Base-by-base conservation (phyloP, 2,888 invertebrate species). In the Phengaris alcon region DNA sequence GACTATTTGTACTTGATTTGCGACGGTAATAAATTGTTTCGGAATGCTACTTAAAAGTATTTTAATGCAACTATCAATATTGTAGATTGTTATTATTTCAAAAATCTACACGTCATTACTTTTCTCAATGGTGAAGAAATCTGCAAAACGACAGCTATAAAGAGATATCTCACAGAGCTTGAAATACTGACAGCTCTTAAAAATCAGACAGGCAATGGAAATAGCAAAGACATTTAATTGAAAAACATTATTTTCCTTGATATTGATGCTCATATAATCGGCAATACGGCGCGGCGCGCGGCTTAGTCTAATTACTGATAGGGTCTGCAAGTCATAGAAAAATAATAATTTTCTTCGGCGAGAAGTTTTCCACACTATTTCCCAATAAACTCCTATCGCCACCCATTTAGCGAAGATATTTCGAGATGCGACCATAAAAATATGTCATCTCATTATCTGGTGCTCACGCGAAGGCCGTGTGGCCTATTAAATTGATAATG, bases 401-500 rank as follows among this genome's bases (percentile, higher is more conserved):
- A 44, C 64, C 64, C 64, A 44, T 64, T 64, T 6, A 35, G 64
- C 9, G 64, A 51, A 51, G 51, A 44, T 72, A 35, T 72, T 54
- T 72, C 54, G 52, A 51, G 69, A 72, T 22, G 48, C 69, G 48
- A n/a, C 48, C 54, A 22, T 54, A 70, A 70, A 72, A 72, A 72
- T 54, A 52, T 72, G 72, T 72, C 52, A 52, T 72, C 22, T 35
- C 52, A 72, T 72, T 72, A 72, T 72, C 72, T 72, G 51, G 46
- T 22, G 70, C 51, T 51, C 72, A 72, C 54, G 72, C 72, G 54
- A 72, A 72, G 72, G 72, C 52, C 72, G 72, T 48, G 69, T 35
- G 72, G 72, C 35, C 52, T 52, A 72, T 72, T 54, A 72, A 54
- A 51, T 70, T 51, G 72, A 72, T 72, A 54, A 72, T 72, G 72